phyloP scores from a whole-genome alignment of 1,140 invertebrate species.

The Caerostris darwini region DNA sequence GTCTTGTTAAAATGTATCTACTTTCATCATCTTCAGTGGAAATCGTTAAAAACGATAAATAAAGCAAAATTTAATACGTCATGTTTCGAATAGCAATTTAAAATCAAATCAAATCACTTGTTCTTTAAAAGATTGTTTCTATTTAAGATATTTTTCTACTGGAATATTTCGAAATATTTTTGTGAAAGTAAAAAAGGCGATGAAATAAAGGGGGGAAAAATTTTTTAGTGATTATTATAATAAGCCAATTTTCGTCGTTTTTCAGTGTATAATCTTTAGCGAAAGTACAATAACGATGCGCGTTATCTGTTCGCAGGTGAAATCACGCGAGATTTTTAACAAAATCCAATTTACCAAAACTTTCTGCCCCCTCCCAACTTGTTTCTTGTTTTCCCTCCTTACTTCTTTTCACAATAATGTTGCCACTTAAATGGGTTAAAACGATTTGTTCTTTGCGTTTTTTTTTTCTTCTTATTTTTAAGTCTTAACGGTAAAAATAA shows the following conservation, averaged over 20 bases:
- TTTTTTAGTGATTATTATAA: neutral
- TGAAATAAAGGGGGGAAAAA: neutral
- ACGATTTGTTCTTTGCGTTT: neutral
- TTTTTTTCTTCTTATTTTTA: neutral
- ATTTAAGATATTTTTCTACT: neutral
- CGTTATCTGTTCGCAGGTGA: neutral
- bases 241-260: neutral
- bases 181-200: neutral
- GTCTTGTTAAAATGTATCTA: neutral
- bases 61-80: neutral
- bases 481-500: neutral
- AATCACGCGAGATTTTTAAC: neutral
- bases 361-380: neutral
- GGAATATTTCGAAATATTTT: neutral
- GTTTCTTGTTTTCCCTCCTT: neutral
- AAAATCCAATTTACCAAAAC: conserved; percentile 4
- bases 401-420: conserved; percentile 1
- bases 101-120: neutral
- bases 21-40: neutral
- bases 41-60: neutral
- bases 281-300: neutral
- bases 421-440: conserved; percentile 45
- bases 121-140: neutral
- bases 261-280: neutral
- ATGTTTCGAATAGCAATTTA: neutral